These are phyloP conservation scores for Meiosimyza decipiens DNA, from an alignment of 2,888 invertebrate species.

Conservation along the genomic window DNA sequence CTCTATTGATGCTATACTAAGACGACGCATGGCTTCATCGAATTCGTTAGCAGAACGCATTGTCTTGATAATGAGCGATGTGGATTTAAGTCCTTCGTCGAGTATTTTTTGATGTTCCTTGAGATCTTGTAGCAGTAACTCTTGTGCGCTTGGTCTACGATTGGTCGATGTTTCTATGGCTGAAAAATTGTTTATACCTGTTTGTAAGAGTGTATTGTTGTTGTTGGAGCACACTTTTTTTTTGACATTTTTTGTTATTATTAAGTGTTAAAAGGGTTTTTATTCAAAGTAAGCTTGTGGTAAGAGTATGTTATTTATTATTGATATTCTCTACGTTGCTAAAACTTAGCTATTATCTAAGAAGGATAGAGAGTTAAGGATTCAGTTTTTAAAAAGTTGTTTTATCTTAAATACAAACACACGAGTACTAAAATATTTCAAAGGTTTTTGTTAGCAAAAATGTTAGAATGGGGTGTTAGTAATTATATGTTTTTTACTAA, in stretches of 20 bases:
- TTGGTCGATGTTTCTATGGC: conserved; percentile 42
- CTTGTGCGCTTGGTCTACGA: conserved; percentile 55
- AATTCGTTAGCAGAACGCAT: conserved; percentile 66
- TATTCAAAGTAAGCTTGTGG: no score
- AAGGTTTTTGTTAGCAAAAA: no score
- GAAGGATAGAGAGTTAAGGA: no score
- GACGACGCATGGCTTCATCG: conserved; percentile 65
- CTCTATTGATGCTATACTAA: conserved; percentile 62
- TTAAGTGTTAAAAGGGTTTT: no score
- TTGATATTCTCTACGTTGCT: no score
- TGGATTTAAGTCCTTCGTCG: conserved; percentile 64
- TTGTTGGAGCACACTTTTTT: conserved; percentile 36
- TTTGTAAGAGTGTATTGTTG: conserved; percentile 36
- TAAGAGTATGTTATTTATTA: no score
- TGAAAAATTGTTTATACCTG: conserved; percentile 37
- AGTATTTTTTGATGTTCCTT: conserved; percentile 60
- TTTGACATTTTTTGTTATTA: conserved; percentile 6
- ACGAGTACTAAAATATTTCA: no score
- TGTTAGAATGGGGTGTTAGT: no score
- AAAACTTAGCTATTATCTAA: no score
- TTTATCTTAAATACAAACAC: no score
- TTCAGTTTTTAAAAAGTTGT: no score
- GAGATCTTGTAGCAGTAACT: conserved; percentile 56
- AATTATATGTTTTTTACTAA: no score
- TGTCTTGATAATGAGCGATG: conserved; percentile 65